These are phyloP conservation scores for Apotomis betuletana DNA, from an alignment of 2,888 invertebrate genomes.

Conservation along the genomic window DNA sequence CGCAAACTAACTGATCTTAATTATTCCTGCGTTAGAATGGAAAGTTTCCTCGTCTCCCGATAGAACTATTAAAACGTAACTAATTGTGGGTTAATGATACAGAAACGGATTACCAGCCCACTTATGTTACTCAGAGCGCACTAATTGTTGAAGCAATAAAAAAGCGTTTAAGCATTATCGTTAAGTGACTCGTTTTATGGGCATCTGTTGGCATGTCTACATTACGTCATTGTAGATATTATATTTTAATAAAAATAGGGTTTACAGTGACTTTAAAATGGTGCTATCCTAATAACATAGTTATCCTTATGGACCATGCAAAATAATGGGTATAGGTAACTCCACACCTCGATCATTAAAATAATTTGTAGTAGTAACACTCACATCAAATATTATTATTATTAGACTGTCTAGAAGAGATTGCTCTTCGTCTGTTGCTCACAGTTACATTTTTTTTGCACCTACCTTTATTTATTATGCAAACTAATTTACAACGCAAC, in stretches of 20 bases:
- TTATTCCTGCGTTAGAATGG: constrained; percentile 69
- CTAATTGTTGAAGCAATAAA: constrained; percentile 53
- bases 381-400: no score
- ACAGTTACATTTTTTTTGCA: no score
- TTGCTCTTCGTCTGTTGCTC: no score
- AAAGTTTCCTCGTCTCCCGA: constrained; percentile 64
- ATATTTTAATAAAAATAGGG: constrained; percentile 13
- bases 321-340: no score
- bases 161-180: constrained; percentile 46
- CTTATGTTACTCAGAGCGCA: constrained; percentile 53
- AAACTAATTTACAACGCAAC: no score
- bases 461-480: no score
- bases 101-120: constrained; percentile 55
- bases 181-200: constrained; percentile 39
- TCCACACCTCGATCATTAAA: no score
- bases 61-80: constrained; percentile 64
- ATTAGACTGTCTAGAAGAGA: no score
- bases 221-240: constrained; percentile 43
- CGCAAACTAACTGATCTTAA: constrained; percentile 70
- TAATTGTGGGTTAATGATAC: constrained; percentile 69
- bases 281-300: no score
- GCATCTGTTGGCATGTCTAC: constrained; percentile 32
- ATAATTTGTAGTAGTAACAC: no score
- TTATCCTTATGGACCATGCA: no score
- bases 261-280: no score